These are phyloP conservation scores for Serrognathus titanus DNA, from an alignment of 2,888 invertebrate species.

Conservation along the genomic window DNA sequence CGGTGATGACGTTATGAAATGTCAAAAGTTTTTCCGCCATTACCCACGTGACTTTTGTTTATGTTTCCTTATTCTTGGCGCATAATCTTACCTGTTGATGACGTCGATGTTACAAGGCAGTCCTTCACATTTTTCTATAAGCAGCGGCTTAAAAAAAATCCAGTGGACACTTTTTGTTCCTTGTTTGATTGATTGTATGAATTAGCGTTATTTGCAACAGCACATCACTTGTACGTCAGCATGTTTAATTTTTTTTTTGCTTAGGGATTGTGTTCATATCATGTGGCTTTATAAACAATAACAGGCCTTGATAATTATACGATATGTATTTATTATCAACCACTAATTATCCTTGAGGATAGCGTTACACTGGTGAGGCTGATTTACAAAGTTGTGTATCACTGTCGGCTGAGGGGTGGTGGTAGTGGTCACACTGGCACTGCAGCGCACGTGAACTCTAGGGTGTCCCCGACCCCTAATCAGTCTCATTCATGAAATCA, in stretches of 20 bases:
- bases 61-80: conserved; percentile 8
- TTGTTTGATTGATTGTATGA: too few relatives aligned
- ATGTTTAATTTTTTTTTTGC: background rate
- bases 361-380: conserved; percentile 21
- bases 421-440: conserved; percentile 16
- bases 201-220: too few relatives aligned
- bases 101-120: conserved; percentile 17
- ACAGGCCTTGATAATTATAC: conserved; percentile 16
- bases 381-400: conserved; percentile 15
- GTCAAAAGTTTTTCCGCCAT: conserved; percentile 13
- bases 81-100: conserved; percentile 28
- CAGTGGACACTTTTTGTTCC: background rate
- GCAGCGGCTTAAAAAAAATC: background rate
- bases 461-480: conserved; percentile 18
- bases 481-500: conserved; percentile 11
- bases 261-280: background rate
- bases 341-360: conserved; percentile 29
- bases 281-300: background rate
- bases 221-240: background rate
- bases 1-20: too few relatives aligned
- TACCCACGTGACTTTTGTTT: conserved; percentile 28
- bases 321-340: conserved; percentile 21
- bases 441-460: conserved; percentile 5
- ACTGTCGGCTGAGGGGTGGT: conserved; percentile 16
- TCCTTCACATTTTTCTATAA: conserved; percentile 19